Evolutionary conservation across 2,888 invertebrate genomes (phyloP).

Genomic region (Tetrapedia diversipes): DNA sequence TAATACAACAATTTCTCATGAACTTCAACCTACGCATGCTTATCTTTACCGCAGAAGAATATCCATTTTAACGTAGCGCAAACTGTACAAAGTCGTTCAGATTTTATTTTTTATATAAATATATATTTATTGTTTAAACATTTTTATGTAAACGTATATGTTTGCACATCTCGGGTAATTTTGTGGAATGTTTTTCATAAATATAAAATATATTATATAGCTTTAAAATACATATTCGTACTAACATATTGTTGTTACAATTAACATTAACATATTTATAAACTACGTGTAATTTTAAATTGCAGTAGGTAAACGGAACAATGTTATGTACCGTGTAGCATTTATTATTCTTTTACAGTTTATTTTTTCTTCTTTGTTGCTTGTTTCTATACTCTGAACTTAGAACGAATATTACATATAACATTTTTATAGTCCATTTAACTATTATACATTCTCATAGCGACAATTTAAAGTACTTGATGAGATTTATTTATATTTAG

Average conservation of each 20-base stretch:
- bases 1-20: conserved; percentile 2
- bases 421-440: conserved; percentile 34
- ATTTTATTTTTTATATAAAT: conserved; percentile 50
- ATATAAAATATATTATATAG: conserved; percentile 30
- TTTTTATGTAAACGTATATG: conserved; percentile 36
- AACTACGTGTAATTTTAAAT: conserved; percentile 22
- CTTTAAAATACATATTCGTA: conserved; percentile 36
- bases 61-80: conserved; percentile 29
- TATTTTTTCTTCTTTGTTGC: conserved; percentile 18
- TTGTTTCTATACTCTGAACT: conserved; percentile 17
- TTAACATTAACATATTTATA: conserved; percentile 26
- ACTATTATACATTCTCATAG: conserved; percentile 27
- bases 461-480: conserved; percentile 25
- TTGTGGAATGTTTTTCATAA: conserved; percentile 45
- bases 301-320: conserved; percentile 11
- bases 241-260: conserved; percentile 20
- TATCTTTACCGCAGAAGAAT: conserved; percentile 3
- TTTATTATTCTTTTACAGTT: conserved; percentile 41
- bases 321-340: conserved; percentile 37
- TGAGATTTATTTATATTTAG: conserved; percentile 31
- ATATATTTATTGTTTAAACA: conserved; percentile 50
- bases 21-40: background rate
- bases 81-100: conserved; percentile 40
- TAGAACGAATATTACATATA: conserved; percentile 13
- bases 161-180: conserved; percentile 33